Conservation (phyloP, 2,113 vertebrate species). For the Panurus biarmicus region DNA sequence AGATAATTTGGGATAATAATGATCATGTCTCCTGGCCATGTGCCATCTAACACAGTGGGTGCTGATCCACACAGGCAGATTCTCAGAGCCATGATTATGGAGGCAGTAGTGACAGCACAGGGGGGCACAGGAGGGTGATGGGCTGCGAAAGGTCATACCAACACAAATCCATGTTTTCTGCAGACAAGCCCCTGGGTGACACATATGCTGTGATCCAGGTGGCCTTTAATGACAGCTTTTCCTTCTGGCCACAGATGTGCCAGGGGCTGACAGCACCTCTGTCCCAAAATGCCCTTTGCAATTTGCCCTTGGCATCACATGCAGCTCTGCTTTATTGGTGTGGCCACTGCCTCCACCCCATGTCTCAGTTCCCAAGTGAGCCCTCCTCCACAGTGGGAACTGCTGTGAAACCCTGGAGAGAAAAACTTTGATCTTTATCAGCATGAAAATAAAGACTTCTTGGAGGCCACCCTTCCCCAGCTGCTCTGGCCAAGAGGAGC, state of each 20-base stretch:
- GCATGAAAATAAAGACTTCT: background rate
- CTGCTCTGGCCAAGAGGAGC: background rate
- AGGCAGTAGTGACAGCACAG: background rate
- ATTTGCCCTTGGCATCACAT: rapidly evolving
- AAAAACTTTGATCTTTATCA: background rate
- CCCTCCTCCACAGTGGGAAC: background rate
- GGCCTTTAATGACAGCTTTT: background rate
- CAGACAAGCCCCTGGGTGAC: too few species aligned
- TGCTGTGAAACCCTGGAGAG: background rate
- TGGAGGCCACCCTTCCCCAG: background rate
- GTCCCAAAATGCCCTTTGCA: background rate
- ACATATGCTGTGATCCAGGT: too few species aligned
- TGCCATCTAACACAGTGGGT: background rate
- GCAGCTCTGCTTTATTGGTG: background rate
- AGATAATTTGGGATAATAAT: background rate
- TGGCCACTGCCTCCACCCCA: background rate
- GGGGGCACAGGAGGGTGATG: background rate
- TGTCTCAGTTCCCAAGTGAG: background rate
- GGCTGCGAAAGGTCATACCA: background rate
- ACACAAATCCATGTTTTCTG: too few species aligned
- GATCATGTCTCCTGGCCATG: too few species aligned
- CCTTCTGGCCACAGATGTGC: background rate
- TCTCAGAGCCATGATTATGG: background rate
- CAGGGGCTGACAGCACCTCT: background rate
- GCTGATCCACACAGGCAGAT: rapidly evolving